Evolutionary conservation across 2,797 vertebrate genomes (phyloP), one percentile per base, ranked within the genome.

Genomic region (Rhabdophis nuchalis): DNA sequence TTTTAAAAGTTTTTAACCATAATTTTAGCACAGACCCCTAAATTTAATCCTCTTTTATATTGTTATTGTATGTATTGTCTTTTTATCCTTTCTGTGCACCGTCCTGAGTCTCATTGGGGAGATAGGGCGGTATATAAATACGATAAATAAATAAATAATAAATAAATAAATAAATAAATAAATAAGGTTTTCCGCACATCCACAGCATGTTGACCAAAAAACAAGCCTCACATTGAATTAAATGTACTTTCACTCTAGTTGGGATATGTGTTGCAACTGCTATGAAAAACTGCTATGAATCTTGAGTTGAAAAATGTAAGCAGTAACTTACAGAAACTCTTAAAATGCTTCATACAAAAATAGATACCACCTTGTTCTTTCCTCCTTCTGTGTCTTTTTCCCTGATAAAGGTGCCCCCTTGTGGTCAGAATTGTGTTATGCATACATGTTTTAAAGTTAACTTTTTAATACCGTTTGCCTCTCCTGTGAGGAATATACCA

Each of bases 361-460:
- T 46, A 61, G 16, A 89, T 41, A 10, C 7, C 57, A 23, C 52
- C 0, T 86, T 89, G 32, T 27, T 87, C 41, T 90, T 93, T 54
- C n/a, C 1, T 85, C n/a, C 16, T 93, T 25, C 85, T 82, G 25
- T 87, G 23, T 88, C 86, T 82, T 91, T 93, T 92, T 36, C 89
- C 92, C 92, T 90, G 86, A 68, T 85, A 86, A 85, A 85, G 89
- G 92, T 93, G 89, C 92, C 92, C 92, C 56, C 92, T 32, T 90
- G 92, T 93, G 92, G 92, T 54, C 68, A 91, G 9, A 88, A 85
- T 7, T 88, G 90, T 88, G 88, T 56, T 88, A 54, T 41, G 56
- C 86, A 82, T 36, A 46, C 5, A 90, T 87, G 36, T 25, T 46
- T 90, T 90, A 72, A 53, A 20, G 87, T 23, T 58, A 87, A n/a